These are phyloP conservation scores for Drosophila phalerata DNA, from an alignment of 2,888 invertebrate species.

Conservation along the genomic window DNA sequence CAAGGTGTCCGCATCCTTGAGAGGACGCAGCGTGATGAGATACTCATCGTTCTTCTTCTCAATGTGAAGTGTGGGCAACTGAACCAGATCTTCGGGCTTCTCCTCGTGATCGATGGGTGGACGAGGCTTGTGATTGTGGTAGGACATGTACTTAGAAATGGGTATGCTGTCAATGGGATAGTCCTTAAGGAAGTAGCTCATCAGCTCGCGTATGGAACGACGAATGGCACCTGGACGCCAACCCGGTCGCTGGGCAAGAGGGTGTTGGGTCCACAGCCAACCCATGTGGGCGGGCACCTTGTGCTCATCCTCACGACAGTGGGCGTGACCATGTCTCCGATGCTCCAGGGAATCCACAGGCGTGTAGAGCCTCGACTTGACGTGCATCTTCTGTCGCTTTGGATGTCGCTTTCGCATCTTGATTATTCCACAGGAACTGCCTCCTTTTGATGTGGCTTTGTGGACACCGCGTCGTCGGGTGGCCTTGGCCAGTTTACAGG, in stretches of 20 bases:
- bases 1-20: constrained; percentile 88
- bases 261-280: constrained; percentile 88
- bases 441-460: not conserved
- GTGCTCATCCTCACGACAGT: constrained; percentile 83
- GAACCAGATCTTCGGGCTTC: constrained; percentile 61
- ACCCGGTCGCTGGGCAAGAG: constrained; percentile 67
- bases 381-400: not conserved
- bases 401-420: constrained; percentile 18
- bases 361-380: constrained; percentile 51
- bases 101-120: constrained; percentile 84
- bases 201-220: constrained; percentile 82
- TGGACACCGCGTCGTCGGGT: not conserved
- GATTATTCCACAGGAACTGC: not conserved
- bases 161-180: constrained; percentile 82
- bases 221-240: constrained; percentile 85
- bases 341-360: constrained; percentile 11
- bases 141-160: constrained; percentile 77
- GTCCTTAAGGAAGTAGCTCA: constrained; percentile 83
- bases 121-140: constrained; percentile 45
- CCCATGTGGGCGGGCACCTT: constrained; percentile 89
- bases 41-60: constrained; percentile 89
- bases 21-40: constrained; percentile 89
- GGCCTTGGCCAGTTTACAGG: constrained; percentile 47
- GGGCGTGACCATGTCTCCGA: constrained; percentile 85
- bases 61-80: constrained; percentile 88